Base-by-base conservation (phyloP, 1,140 invertebrate species). In the Aphidius gifuensis region DNA sequence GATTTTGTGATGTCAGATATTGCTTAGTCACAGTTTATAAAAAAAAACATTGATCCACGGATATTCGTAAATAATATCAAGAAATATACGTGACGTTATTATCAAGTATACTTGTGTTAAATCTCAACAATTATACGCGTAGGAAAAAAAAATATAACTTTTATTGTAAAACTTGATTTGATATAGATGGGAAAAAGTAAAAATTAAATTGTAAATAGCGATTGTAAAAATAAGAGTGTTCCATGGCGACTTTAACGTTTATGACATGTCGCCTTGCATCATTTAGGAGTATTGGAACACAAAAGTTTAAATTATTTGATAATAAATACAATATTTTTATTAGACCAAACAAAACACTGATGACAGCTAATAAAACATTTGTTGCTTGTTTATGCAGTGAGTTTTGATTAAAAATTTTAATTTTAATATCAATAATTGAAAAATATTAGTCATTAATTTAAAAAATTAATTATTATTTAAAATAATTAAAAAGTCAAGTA, bases 241-340 rank as follows among this genome's bases (percentile, higher is more conserved):
- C 71, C 65, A 80, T 80, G 77, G 72, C 75, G 71, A 74, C 74
- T 58, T 70, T 77, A 47, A 71, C 68, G 48, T 63, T 77, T 32
- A 56, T 77, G 23, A 32, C 23, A 32, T 32, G 23, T 32, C 73
- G 71, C 54, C 61, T 77, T 53, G 64, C 70, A 47, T 65, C 69
- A 60, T 58, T 71, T 65, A 69, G 69, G 5, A 60, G 42, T 7
- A 45, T 62, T 43, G 66, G 66, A 9, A 63, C 70, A 45, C 71
- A 65, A 44, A 43, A 70, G 43, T 38, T 70, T n/a, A 60, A 73
- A 43, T 68, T 74, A 32, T 49, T 64, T n/a, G 32, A 43, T 32
- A 16, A 16, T 16, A 32, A 32, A 32, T 32, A 32, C 1, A 32
- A 32, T 32, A 1, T 32, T 32, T 32, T 32, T 32, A 32, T 32